phyloP scores from a whole-genome alignment of 2,797 vertebrate genomes.

The Pteropus rufus region DNA sequence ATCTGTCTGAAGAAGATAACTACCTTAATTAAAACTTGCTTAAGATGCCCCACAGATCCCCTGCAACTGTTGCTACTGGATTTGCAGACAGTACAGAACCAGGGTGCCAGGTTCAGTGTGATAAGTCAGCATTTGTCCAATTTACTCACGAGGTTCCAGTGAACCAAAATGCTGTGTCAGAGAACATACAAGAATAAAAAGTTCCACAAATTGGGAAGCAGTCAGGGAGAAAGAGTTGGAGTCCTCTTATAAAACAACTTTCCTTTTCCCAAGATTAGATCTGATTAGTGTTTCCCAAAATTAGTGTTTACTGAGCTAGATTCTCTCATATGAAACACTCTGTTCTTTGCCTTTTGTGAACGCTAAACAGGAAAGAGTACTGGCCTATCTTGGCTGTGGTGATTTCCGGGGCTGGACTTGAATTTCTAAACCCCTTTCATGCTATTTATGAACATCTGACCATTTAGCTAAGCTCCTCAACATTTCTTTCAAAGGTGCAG shows the following conservation, averaged over 20 bases:
- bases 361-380: not conserved
- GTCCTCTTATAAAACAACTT: not conserved
- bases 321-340: not conserved
- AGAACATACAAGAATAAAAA: not conserved
- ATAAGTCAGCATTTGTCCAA: not conserved
- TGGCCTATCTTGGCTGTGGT: not conserved
- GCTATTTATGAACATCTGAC: not conserved
- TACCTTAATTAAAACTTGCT: not conserved
- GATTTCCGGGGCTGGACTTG: not conserved
- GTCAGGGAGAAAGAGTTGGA: not conserved
- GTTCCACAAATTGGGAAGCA: not conserved
- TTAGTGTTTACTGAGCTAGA: not conserved
- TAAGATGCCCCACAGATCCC: not conserved
- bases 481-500: not conserved
- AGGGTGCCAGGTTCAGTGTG: not conserved
- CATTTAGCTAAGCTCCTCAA: not conserved
- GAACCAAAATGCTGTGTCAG: not conserved
- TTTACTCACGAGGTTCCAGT: not conserved
- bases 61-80: not conserved
- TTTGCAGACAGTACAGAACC: not conserved
- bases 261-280: not conserved
- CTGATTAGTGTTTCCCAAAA: not conserved
- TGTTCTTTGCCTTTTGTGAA: not conserved
- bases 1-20: constrained; percentile 30
- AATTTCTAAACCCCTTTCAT: not conserved